A percentile compares a stretch with the other conserved stretches of the same genome.
Conservation (phyloP, 92 coral and sea anemone genomes). For the Pocillopora grandis region DNA sequence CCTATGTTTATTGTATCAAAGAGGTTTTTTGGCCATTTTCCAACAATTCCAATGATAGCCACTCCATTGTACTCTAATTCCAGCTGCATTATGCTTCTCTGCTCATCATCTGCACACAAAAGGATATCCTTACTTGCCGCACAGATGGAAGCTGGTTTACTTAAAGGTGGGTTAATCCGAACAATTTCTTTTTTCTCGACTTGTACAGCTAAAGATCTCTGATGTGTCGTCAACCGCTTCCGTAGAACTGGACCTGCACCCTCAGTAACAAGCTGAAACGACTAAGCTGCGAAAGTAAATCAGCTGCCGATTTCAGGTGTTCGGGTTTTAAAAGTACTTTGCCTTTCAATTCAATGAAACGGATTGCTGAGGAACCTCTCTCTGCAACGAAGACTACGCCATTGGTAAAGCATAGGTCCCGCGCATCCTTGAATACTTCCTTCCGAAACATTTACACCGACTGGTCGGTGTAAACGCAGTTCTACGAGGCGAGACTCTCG, state of each 20-base stretch:
- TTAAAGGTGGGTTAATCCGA: conserved; percentile 27
- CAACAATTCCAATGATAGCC: no score
- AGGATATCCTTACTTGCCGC: no score
- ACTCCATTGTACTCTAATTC: no score
- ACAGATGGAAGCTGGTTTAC: conserved; percentile 13
- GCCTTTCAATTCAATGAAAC: conserved; percentile 45
- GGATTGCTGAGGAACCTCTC: conserved; percentile 43
- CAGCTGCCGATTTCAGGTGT: conserved; percentile 45
- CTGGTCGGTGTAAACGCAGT: conserved; percentile 44
- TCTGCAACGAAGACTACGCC: conserved; percentile 48
- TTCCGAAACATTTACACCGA: conserved; percentile 40
- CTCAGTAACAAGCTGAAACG: conserved; percentile 42
- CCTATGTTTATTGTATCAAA: no score
- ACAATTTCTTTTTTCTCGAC: conserved; percentile 29
- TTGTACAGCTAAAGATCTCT: conserved; percentile 30
- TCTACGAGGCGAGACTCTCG: conserved; percentile 39
- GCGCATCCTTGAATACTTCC: conserved; percentile 51
- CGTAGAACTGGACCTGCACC: conserved; percentile 43
- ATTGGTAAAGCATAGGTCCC: conserved; percentile 42
- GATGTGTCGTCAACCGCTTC: conserved; percentile 30
- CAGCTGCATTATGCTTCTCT: no score
- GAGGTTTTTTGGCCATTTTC: no score
- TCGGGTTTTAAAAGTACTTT: conserved; percentile 31
- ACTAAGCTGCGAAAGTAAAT: conserved; percentile 31
- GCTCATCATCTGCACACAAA: no score